Percentiles rank a stretch among this genome's conserved stretches.
phyloP scores from a whole-genome alignment of 1,140 invertebrate species.

The Anadara kagoshimensis region DNA sequence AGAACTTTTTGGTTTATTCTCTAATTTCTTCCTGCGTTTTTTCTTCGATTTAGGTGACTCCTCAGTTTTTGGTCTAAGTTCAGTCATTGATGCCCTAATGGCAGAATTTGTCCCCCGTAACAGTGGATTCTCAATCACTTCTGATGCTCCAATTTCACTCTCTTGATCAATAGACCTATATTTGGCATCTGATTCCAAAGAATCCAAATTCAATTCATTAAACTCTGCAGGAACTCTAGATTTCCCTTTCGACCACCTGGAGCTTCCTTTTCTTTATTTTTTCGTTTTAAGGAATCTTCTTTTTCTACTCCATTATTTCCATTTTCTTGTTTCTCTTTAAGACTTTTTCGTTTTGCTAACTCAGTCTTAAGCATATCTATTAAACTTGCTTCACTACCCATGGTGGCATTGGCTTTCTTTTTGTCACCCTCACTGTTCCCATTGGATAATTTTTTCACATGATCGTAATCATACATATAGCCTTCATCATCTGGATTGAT shows the following conservation, averaged over 20 bases:
- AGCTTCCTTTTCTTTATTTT: too few species aligned
- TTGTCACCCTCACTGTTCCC: slow-evolving; percentile 3
- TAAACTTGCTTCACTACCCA: slow-evolving; percentile 12
- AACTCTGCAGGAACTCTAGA: too few species aligned
- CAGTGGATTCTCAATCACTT: slow-evolving; percentile 36
- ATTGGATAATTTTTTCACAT: slow-evolving; percentile 6
- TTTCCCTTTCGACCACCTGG: too few species aligned
- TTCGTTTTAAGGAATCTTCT: slow-evolving; percentile 1
- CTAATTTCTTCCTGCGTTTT: slow-evolving; percentile 31
- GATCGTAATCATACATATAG: slow-evolving; percentile 21
- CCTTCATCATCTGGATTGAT: slow-evolving; percentile 20
- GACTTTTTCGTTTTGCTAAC: slow-evolving; percentile 28
- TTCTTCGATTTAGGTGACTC: slow-evolving; percentile 35
- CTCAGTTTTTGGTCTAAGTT: slow-evolving; percentile 20
- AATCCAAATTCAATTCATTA: too few species aligned
- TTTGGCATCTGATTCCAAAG: slow-evolving; percentile 1
- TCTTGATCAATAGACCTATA: slow-evolving; percentile 32
- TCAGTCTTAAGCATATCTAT: slow-evolving; percentile 30
- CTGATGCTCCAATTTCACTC: slow-evolving; percentile 37
- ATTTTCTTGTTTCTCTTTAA: slow-evolving; percentile 24
- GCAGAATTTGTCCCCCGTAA: slow-evolving; percentile 30
- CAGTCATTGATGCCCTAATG: slow-evolving; percentile 38
- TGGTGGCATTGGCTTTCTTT: slow-evolving; percentile 20
- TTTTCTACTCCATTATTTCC: slow-evolving; percentile 17
- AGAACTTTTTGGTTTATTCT: slow-evolving; percentile 13